phyloP scores from a whole-genome alignment of 2,113 vertebrate species.

The Ceuthmochares aereus region DNA sequence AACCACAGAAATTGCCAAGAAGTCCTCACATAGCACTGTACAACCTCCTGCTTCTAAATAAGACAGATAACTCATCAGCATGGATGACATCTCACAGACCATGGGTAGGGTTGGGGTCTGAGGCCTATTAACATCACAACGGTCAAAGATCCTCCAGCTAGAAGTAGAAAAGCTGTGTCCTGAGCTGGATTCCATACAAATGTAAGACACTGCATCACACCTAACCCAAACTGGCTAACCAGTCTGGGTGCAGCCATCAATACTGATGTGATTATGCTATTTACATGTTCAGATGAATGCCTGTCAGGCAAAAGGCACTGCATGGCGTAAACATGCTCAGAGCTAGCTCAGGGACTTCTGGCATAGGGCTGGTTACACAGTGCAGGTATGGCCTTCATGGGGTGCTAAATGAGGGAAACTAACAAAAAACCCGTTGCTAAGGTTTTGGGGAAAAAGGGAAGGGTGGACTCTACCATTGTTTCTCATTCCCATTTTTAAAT shows the following conservation, averaged over 20 bases:
- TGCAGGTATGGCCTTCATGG: accelerated
- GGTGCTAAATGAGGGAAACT: neutral
- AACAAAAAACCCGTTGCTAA: neutral
- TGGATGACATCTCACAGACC: neutral
- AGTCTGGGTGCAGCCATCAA: neutral
- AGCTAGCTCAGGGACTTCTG: neutral
- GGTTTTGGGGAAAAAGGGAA: neutral
- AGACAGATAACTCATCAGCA: neutral
- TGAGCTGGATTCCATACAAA: neutral
- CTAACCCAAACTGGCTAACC: neutral
- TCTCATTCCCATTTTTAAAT: neutral
- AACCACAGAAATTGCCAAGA: neutral
- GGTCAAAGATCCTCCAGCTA: neutral
- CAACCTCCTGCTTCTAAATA: neutral
- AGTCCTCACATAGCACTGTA: neutral
- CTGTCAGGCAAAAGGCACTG: neutral
- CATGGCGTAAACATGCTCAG: accelerated
- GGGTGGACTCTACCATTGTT: neutral
- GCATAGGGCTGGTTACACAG: accelerated
- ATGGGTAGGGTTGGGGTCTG: neutral
- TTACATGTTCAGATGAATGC: neutral
- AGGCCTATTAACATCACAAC: neutral
- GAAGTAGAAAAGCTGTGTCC: neutral
- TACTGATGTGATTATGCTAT: neutral
- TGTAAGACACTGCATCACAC: neutral